phyloP scores from a whole-genome alignment of 2,888 invertebrate genomes.

The Melanchra persicariae region DNA sequence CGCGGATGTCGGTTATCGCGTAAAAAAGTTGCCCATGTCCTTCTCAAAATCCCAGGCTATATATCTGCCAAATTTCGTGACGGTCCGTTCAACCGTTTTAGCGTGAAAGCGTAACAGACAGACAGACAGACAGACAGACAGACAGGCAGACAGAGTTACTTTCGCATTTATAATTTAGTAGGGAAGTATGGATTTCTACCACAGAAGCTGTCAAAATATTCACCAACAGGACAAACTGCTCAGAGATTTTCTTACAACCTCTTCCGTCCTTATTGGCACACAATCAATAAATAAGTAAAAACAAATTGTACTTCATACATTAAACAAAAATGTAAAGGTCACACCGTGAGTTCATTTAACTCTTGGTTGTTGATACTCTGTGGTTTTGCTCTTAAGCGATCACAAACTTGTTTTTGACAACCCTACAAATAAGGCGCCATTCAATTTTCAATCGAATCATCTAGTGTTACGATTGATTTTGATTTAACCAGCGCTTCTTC shows the following conservation, averaged over 20 bases:
- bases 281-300: constrained; percentile 53
- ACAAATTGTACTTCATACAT: constrained; percentile 61
- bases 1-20: no score
- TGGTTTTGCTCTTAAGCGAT: constrained; percentile 48
- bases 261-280: constrained; percentile 13
- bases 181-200: no score
- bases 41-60: no score
- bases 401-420: constrained; percentile 55
- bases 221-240: background rate
- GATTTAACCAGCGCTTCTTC: background rate
- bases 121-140: no score
- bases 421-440: constrained; percentile 29
- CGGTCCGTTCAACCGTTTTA: no score
- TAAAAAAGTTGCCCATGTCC: no score
- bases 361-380: constrained; percentile 65
- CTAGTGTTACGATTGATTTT: constrained; percentile 33
- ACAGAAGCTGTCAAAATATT: constrained; percentile 27
- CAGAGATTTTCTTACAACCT: constrained; percentile 26
- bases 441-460: constrained; percentile 37
- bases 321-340: constrained; percentile 78
- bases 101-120: no score
- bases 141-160: no score
- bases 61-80: no score
- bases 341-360: constrained; percentile 82
- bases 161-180: no score